Evolutionary conservation across 2,888 invertebrate species (phyloP).

Genomic region (Omphaloscelis lunosa): DNA sequence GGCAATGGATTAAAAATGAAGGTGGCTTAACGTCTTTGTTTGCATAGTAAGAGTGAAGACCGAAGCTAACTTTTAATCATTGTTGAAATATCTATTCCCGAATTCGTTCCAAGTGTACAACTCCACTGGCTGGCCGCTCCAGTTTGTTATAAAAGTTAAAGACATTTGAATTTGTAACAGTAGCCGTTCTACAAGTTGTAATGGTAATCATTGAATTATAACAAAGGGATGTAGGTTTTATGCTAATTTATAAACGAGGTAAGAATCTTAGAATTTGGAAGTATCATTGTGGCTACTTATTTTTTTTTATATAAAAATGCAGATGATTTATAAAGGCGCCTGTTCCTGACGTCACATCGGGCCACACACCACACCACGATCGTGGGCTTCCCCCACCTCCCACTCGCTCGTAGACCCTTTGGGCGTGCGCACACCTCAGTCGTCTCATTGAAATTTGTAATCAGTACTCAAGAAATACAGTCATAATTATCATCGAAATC

Average conservation of each 20-base stretch:
- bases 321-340: too few relatives aligned
- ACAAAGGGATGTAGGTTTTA: slow-evolving; percentile 47
- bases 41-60: slow-evolving; percentile 24
- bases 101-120: slow-evolving; percentile 60
- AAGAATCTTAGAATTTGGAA: not conserved
- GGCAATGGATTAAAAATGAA: slow-evolving; percentile 20
- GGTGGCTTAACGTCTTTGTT: not conserved
- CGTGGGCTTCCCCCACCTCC: not conserved
- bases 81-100: slow-evolving; percentile 63
- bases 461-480: too few relatives aligned
- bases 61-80: slow-evolving; percentile 65
- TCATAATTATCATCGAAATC: too few relatives aligned
- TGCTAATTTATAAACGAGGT: slow-evolving; percentile 47
- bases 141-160: slow-evolving; percentile 65
- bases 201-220: slow-evolving; percentile 61
- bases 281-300: not conserved
- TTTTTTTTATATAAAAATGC: not conserved
- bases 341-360: not conserved
- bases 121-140: slow-evolving; percentile 41
- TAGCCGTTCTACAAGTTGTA: slow-evolving; percentile 49
- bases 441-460: too few relatives aligned
- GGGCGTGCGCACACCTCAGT: not conserved
- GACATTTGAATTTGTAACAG: slow-evolving; percentile 62
- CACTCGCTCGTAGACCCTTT: not conserved
- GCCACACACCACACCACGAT: not conserved